These are phyloP conservation scores for Amphiura filiformis DNA, from an alignment of 35 echinoderm and acorn worm genomes.

Conservation along the genomic window DNA sequence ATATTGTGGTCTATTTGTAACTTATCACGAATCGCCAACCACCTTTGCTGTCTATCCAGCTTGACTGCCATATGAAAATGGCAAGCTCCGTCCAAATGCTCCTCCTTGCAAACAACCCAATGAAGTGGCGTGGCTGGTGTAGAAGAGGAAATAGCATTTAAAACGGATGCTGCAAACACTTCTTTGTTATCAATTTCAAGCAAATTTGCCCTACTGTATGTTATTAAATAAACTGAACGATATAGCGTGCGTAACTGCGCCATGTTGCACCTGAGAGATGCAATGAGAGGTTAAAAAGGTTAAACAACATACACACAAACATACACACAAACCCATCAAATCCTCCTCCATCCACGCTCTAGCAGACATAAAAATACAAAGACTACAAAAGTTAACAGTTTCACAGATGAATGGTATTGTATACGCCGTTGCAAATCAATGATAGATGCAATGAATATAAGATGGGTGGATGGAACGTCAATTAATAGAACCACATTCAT, in stretches of 20 bases:
- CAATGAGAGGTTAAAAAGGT: too few species aligned
- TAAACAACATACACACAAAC: too few species aligned
- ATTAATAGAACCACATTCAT: too few species aligned
- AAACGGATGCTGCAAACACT: not conserved
- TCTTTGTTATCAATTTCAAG: not conserved
- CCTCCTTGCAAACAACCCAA: not conserved
- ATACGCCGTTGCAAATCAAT: too few species aligned
- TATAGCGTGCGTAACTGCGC: not conserved
- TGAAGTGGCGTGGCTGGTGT: not conserved
- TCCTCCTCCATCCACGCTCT: too few species aligned
- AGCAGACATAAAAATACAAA: too few species aligned
- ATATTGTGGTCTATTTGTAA: not conserved
- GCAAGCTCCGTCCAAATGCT: not conserved
- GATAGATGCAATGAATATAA: too few species aligned
- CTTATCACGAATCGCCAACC: not conserved
- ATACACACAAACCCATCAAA: too few species aligned
- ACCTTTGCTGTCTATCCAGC: not conserved
- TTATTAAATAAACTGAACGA: slow-evolving; percentile 47
- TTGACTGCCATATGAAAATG: slow-evolving; percentile 23
- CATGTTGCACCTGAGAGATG: not conserved
- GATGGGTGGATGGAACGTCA: too few species aligned
- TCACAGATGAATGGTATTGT: too few species aligned
- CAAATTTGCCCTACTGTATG: slow-evolving; percentile 37
- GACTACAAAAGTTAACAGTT: too few species aligned
- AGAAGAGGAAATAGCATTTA: not conserved